Base-by-base conservation (phyloP, 2,113 vertebrate species). In the Sprattus sprattus region DNA sequence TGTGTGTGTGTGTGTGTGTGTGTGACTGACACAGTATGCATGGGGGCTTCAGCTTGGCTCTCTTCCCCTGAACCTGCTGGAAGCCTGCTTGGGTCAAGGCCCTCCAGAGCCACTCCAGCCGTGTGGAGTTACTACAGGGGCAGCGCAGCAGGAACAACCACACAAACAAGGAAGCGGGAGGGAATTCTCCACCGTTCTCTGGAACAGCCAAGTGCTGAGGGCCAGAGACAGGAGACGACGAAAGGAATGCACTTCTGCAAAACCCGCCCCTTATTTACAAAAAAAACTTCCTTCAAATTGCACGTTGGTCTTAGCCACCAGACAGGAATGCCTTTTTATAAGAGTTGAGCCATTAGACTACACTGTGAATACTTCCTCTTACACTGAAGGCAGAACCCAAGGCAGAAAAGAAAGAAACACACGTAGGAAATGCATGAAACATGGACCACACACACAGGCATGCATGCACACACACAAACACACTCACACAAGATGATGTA, bases 11-110 rank as follows among this genome's bases (percentile, higher is more conserved):
- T n/a, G n/a, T n/a, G n/a, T n/a, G n/a, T n/a, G n/a, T n/a, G n/a
- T n/a, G n/a, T 71, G 71, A 78, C 71, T 71, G 71, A 78, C 71
- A 16, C 71, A 78, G 71, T n/a, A n/a, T n/a, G n/a, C 71, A 78
- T 20, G 71, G 10, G 13, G 32, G 32, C 71, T 15, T 28, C 71
- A 32, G 71, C 71, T 78, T 39, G 71, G 71, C 32, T 39, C 39
- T 32, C 32, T 32, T 0, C 25, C 60, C 22, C 28, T 44, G 71
- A 78, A 78, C 71, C 16, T 78, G 71, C 39, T 28, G 15, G 11
- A 71, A 32, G n/a, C 13, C 11, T 60, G 52, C 54, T 22, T 4
- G 54, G 64, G 64, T 71, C 64, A 78, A 3, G 3, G 10, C 28
- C 39, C 71, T 32, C 71, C 71, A 4, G 25, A 78, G 25, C 13